Base-by-base conservation (phyloP, 2,888 invertebrate genomes). In the Heliconius ethilla region DNA sequence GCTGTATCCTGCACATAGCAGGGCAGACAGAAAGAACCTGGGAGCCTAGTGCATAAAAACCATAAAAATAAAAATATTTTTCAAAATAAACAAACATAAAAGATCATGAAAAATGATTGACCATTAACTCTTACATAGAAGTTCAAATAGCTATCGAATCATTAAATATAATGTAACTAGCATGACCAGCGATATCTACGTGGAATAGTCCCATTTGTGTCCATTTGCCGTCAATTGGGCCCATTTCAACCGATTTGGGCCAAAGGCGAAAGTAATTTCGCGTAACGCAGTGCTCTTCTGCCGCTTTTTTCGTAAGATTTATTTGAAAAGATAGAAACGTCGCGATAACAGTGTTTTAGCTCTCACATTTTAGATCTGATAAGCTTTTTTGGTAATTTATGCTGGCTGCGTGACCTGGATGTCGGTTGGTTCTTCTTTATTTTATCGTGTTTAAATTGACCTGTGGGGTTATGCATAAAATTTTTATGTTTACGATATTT, bases 221-320 rank as follows among this genome's bases (percentile, higher is more conserved):
- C 83, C 83, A 82, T 83, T 81, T 77, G 73, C 75, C 75, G 79
- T 81, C 81, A 83, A 82, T 83, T 80, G 78, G 73, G 81, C 79
- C 81, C 83, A 85, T 86, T 86, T 81, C 80, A 82, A 77, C 77
- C 82, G 82, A 85, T 84, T 87, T 85, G 82, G 83, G 80, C 77
- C 77, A 75, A 77, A 79, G 78, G 55, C 76, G 74, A 75, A 80
- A 79, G 80, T 82, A 82, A 81, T 80, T 80, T 79, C 75, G 70
- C 83, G 84, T 84, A 85, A 84, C 79, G 78, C 62, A 40, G 66
- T 45, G 66, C 62, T 65, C 72, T 67, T 77, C 76, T 63, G 76
- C 80, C 80, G 80, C 65, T 82, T 82, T 81, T 78, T 79, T 79
- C 78, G 74, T 45, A 80, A 82, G 82, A 81, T 83, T 83, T 83